A percentile compares a stretch with the other conserved stretches of the same genome.
Conservation (phyloP, 2,888 invertebrate genomes). For the Drosophila recens region DNA sequence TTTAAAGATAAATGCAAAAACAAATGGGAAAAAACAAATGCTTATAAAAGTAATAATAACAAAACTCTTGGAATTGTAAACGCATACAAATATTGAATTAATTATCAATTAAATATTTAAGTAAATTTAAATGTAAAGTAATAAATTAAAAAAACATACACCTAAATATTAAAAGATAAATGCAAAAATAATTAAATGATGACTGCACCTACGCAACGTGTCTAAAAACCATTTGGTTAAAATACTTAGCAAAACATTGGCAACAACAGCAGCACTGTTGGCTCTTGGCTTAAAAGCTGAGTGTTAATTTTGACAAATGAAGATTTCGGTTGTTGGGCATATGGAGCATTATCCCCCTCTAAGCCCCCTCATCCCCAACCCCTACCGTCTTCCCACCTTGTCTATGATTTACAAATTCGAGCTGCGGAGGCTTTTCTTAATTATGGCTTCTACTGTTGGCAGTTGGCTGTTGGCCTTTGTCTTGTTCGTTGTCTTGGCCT, state of each 20-base stretch:
- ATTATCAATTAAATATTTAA: neutral
- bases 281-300: slow-evolving; percentile 43
- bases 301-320: slow-evolving; percentile 82
- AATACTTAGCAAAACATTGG: slow-evolving; percentile 29
- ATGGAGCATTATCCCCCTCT: slow-evolving; percentile 42
- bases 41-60: no score
- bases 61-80: no score
- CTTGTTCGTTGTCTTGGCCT: slow-evolving; percentile 60
- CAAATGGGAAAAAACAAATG: slow-evolving; percentile 5
- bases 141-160: neutral
- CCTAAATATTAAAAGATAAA: slow-evolving; percentile 5
- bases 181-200: slow-evolving; percentile 39
- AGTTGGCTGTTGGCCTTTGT: slow-evolving; percentile 51
- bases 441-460: slow-evolving; percentile 50
- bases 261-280: slow-evolving; percentile 11
- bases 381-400: slow-evolving; percentile 22
- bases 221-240: slow-evolving; percentile 8
- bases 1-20: neutral
- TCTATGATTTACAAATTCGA: slow-evolving; percentile 74
- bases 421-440: slow-evolving; percentile 64
- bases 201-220: slow-evolving; percentile 48
- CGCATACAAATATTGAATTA: neutral
- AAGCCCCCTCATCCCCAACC: no score
- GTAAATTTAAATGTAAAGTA: neutral
- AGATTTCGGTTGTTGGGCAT: slow-evolving; percentile 68